Conservation (phyloP, 2,888 invertebrate genomes). For the Agapostemon virescens region DNA sequence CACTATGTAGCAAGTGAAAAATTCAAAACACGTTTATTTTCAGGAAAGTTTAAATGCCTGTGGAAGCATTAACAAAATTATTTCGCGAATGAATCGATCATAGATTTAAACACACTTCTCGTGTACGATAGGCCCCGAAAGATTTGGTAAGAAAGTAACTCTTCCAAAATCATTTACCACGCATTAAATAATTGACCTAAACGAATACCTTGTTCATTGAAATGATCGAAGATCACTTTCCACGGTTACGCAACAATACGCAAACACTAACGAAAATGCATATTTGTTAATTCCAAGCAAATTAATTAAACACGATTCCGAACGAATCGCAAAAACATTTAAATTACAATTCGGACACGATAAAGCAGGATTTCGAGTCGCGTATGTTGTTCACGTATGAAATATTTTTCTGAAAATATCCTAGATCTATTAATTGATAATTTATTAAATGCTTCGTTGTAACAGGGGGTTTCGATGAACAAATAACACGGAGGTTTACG, state of each 20-base stretch:
- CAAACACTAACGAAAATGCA: not conserved
- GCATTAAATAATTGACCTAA: not conserved
- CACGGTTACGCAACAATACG: not conserved
- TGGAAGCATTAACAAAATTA: too few species aligned
- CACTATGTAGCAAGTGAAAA: too few species aligned
- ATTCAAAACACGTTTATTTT: too few species aligned
- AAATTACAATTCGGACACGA: not conserved
- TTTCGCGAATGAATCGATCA: too few species aligned
- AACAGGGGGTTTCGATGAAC: not conserved
- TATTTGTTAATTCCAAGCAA: not conserved
- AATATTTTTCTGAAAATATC: not conserved
- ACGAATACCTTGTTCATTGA: not conserved
- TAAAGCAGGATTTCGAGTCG: not conserved
- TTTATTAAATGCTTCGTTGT: not conserved
- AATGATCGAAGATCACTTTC: not conserved
- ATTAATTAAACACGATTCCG: not conserved
- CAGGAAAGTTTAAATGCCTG: too few species aligned
- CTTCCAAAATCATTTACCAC: too few species aligned
- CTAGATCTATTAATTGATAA: not conserved
- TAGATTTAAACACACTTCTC: too few species aligned
- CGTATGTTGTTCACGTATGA: not conserved
- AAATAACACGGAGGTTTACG: not conserved
- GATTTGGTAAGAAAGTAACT: not conserved
- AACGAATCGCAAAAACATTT: not conserved
- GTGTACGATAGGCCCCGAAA: too few species aligned